Percentiles rank a stretch among this genome's conserved stretches.
phyloP scores from a whole-genome alignment of 2,888 invertebrate genomes.

The Iselma pallidipennis region DNA sequence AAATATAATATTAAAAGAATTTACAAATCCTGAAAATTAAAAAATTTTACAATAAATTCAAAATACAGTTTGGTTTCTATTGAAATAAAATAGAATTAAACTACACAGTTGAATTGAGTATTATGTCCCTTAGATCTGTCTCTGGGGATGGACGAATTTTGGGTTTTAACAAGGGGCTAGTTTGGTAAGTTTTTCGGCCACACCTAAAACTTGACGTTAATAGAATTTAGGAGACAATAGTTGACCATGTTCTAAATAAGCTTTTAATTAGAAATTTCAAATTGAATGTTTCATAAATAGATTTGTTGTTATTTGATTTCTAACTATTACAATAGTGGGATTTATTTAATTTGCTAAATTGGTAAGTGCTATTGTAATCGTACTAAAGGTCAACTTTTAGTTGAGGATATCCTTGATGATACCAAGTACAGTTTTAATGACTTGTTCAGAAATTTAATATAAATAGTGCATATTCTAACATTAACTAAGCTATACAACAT shows the following conservation, averaged over 20 bases:
- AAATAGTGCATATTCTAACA: slow-evolving; percentile 19
- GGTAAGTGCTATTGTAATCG: slow-evolving; percentile 15
- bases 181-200: not conserved
- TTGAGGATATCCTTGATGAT: slow-evolving; percentile 24
- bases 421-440: slow-evolving; percentile 23
- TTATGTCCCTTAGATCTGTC: not conserved
- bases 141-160: not conserved
- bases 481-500: slow-evolving; percentile 11
- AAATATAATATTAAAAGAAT: no score
- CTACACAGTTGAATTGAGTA: not conserved
- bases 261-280: not conserved
- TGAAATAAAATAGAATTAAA: not conserved
- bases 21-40: no score
- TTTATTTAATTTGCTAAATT: slow-evolving; percentile 22
- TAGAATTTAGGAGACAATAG: not conserved
- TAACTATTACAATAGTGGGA: not conserved
- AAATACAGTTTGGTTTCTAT: not conserved
- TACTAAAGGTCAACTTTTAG: slow-evolving; percentile 21
- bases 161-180: slow-evolving; percentile 2
- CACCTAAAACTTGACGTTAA: not conserved
- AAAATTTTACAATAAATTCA: no score
- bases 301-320: no score
- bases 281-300: not conserved
- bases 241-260: not conserved
- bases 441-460: slow-evolving; percentile 21